A percentile compares a stretch with the other conserved stretches of the same genome.
Conservation (phyloP, 2,888 invertebrate genomes). For the Pinctada fucata region DNA sequence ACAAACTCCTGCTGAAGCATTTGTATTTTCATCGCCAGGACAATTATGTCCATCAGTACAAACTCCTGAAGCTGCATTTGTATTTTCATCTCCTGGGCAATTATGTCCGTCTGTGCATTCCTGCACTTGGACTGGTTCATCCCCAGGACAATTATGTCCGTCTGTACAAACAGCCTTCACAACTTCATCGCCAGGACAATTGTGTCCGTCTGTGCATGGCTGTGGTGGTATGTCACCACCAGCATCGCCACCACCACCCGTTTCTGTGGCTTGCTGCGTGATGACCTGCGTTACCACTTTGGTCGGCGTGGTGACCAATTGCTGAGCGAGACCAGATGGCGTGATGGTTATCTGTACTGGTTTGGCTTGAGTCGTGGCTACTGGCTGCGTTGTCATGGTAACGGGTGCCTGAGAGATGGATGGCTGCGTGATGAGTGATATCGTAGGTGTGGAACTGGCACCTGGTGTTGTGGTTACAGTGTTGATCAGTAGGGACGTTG, state of each 20-base stretch:
- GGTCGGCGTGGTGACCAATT: constrained; percentile 82
- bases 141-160: constrained; percentile 39
- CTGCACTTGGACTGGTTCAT: constrained; percentile 32
- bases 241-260: neutral
- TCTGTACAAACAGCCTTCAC: constrained; percentile 33
- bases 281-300: constrained; percentile 42
- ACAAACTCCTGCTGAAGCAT: constrained; percentile 23
- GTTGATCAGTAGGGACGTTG: constrained; percentile 48
- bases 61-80: constrained; percentile 18
- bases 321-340: constrained; percentile 81
- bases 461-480: constrained; percentile 61
- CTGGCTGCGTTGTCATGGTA: constrained; percentile 55
- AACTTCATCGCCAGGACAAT: constrained; percentile 39
- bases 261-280: constrained; percentile 23
- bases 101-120: constrained; percentile 46
- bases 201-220: constrained; percentile 36
- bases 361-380: constrained; percentile 52
- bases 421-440: constrained; percentile 65
- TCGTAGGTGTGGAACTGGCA: constrained; percentile 54
- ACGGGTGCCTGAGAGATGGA: constrained; percentile 55
- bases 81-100: constrained; percentile 40
- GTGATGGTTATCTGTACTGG: constrained; percentile 69
- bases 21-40: constrained; percentile 38
- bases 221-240: constrained; percentile 21
- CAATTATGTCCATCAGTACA: constrained; percentile 45